Percentiles rank a stretch among this genome's conserved stretches.
phyloP scores from a whole-genome alignment of 2,113 vertebrate species.

The Eupsittula cactorum region DNA sequence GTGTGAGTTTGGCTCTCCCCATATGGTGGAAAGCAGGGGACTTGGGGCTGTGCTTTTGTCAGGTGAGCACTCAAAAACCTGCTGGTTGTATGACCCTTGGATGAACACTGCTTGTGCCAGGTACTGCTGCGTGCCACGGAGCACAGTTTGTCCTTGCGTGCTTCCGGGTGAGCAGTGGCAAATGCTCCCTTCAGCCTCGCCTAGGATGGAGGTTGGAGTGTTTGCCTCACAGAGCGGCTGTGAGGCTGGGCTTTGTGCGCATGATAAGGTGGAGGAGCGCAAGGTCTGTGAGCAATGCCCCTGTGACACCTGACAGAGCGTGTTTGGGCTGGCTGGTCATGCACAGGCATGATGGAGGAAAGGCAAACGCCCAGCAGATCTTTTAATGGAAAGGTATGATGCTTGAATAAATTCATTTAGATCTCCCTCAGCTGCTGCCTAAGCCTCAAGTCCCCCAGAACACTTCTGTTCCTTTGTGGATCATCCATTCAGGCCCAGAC shows the following conservation, averaged over 20 bases:
- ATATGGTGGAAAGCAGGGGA: background rate
- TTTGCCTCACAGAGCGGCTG: fast-evolving
- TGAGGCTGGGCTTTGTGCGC: background rate
- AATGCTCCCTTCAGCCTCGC: background rate
- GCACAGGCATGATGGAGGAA: background rate
- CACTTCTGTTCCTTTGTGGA: background rate
- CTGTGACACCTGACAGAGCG: fast-evolving
- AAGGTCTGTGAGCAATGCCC: background rate
- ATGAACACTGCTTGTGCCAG: background rate
- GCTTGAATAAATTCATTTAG: background rate
- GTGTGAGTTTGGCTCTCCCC: background rate
- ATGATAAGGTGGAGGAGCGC: background rate
- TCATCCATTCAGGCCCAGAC: background rate
- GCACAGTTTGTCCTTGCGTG: background rate
- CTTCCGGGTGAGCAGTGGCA: background rate
- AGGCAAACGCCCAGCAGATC: background rate
- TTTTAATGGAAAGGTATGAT: background rate
- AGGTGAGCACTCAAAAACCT: background rate
- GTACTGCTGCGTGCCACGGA: fast-evolving
- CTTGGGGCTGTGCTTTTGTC: background rate
- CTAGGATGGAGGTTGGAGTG: background rate
- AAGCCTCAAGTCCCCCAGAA: background rate
- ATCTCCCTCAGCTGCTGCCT: background rate
- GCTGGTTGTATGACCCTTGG: background rate
- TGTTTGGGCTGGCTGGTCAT: background rate